Conservation (phyloP, 2,797 vertebrate genomes). For the Brachyalestes nurse region DNA sequence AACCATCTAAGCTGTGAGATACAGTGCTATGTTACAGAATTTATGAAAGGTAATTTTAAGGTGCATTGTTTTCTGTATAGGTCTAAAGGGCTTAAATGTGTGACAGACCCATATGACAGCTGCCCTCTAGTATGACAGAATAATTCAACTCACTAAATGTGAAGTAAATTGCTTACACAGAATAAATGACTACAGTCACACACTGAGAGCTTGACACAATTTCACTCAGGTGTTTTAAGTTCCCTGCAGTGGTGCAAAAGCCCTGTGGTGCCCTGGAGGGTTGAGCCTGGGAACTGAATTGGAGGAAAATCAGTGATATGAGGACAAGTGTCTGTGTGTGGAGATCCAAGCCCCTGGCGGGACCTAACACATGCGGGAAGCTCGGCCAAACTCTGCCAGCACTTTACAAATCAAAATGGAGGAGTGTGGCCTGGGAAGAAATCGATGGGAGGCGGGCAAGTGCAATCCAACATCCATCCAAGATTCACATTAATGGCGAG, state of each 20-base stretch:
- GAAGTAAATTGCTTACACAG: constrained; percentile 20
- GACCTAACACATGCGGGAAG: constrained; percentile 28
- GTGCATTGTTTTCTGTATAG: neutral
- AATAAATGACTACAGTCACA: constrained; percentile 13
- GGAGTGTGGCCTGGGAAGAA: constrained; percentile 67
- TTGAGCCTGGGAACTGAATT: constrained; percentile 36
- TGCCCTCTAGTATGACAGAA: constrained; percentile 3
- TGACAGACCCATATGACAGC: neutral
- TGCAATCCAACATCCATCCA: constrained; percentile 49
- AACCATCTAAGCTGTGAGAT: too few relatives aligned
- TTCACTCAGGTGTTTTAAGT: constrained; percentile 47
- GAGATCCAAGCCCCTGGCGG: constrained; percentile 37
- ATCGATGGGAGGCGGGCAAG: constrained; percentile 66
- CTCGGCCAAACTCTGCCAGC: constrained; percentile 41
- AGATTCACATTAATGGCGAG: constrained; percentile 41
- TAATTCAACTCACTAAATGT: constrained; percentile 12
- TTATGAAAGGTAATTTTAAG: too few relatives aligned
- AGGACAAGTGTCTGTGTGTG: constrained; percentile 37
- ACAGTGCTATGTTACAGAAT: too few relatives aligned
- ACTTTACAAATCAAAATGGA: constrained; percentile 70
- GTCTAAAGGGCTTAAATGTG: neutral
- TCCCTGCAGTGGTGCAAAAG: constrained; percentile 28
- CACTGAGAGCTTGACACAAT: constrained; percentile 25
- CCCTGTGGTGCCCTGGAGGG: constrained; percentile 31
- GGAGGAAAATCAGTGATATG: constrained; percentile 39